Evolutionary conservation across 1,140 invertebrate genomes (phyloP), one percentile per base, ranked within the genome.

Genomic region (Diabrotica virgifera): DNA sequence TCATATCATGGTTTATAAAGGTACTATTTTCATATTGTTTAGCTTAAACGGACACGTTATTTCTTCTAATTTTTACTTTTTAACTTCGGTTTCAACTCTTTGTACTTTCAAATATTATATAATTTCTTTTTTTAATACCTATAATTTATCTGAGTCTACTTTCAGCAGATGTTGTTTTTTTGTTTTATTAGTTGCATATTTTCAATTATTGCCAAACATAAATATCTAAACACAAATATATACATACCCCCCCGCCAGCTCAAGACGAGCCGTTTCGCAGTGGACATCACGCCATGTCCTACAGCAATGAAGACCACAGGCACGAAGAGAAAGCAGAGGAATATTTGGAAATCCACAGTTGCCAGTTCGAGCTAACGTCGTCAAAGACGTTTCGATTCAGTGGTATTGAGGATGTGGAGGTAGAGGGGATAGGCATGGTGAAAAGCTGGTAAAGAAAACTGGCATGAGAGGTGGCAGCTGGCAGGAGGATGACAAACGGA

Each of bases 181-280:
- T 24, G 24, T 24, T 24, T 1, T 24, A 24, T 24, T 24, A 24
- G 24, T 24, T 24, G 24, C 24, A 24, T 24, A 1, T 24, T 24
- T 24, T 24, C 24, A 24, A 24, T 24, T 24, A 24, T 24, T 24
- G 24, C 24, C 24, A 24, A 24, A 24, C 4, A 24, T 24, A 24
- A 24, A 24, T 24, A 24, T 24, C 1, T 24, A 24, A 4, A 24
- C 4, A 24, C 24, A 4, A 24, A 24, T 24, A 2, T 24, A 24
- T 24, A 24, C 40, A 10, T 46, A 46, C 40, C 40, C n/a, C 40
- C 82, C 73, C 86, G 81, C 80, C 87, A 82, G 80, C 85, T 87
- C 81, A 88, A 82, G 74, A 88, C 85, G 79, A 87, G 82, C 76
- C 86, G 82, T 82, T 87, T 87, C 77, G 86, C 86, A 80, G 86